phyloP scores from a whole-genome alignment of 2,797 vertebrate species.

The Argya squamiceps region DNA sequence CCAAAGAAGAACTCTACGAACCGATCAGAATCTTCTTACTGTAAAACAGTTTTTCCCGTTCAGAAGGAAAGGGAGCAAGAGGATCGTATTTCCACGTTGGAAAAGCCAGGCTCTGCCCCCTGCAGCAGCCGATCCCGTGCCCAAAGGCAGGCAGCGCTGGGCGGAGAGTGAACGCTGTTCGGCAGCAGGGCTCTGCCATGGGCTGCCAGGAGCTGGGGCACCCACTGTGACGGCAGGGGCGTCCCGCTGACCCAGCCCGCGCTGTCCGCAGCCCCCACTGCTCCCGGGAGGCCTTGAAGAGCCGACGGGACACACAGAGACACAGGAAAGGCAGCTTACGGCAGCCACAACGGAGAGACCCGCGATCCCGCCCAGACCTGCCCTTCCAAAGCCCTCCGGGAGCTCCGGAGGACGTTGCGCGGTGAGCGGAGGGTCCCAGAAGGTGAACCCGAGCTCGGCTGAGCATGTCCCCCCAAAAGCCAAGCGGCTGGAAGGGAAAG shows the following conservation, averaged over 20 bases:
- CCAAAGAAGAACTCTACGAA: neutral
- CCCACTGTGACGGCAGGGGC: accelerated
- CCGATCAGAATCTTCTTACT: neutral
- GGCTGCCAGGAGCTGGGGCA: neutral
- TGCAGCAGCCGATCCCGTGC: neutral
- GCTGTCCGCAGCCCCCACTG: accelerated
- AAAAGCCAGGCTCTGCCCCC: neutral
- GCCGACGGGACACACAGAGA: accelerated
- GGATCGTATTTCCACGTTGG: neutral
- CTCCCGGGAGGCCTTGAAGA: neutral
- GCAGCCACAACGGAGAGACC: neutral
- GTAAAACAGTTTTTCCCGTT: neutral
- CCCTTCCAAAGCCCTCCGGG: neutral
- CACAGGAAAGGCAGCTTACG: neutral
- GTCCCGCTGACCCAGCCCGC: neutral
- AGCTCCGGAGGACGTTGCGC: too few relatives aligned
- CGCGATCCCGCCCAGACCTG: accelerated
- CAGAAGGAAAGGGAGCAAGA: neutral
- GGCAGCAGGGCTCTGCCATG: accelerated
- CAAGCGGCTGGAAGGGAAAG: accelerated
- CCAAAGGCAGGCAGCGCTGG: accelerated
- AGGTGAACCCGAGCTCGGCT: neutral
- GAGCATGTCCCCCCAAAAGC: accelerated
- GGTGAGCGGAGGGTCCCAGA: too few relatives aligned
- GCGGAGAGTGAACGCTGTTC: accelerated